These are phyloP conservation scores for Enhydra lutris DNA, from an alignment of 2,113 vertebrate species.

Conservation along the genomic window DNA sequence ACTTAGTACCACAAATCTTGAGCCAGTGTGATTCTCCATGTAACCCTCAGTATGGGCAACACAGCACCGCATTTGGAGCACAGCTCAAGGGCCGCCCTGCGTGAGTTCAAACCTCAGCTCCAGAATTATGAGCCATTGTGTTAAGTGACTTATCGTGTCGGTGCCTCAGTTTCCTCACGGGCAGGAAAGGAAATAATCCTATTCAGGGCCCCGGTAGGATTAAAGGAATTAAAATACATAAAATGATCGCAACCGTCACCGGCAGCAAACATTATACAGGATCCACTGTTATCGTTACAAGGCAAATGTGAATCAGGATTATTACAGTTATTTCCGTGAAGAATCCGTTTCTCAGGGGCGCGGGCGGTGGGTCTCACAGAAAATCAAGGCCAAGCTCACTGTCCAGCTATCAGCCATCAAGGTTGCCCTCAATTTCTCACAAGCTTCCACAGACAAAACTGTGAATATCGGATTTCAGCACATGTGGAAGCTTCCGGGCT, in stretches of 20 bases:
- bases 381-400: background rate
- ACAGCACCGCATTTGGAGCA: accelerated
- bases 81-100: background rate
- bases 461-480: background rate
- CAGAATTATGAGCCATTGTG: background rate
- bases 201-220: background rate
- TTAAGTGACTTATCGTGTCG: background rate
- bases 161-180: background rate
- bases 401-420: background rate
- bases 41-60: accelerated
- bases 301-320: background rate
- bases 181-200: background rate
- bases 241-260: background rate
- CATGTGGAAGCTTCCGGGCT: background rate
- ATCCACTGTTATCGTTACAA: background rate
- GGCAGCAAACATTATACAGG: accelerated
- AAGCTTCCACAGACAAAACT: background rate
- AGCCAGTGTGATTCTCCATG: background rate
- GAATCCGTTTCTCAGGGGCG: background rate
- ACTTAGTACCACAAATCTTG: background rate
- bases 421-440: background rate
- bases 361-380: background rate
- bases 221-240: background rate
- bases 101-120: background rate
- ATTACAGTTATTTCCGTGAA: background rate